Base-by-base conservation (phyloP, 2,797 vertebrate genomes). In the Salmo trutta region DNA sequence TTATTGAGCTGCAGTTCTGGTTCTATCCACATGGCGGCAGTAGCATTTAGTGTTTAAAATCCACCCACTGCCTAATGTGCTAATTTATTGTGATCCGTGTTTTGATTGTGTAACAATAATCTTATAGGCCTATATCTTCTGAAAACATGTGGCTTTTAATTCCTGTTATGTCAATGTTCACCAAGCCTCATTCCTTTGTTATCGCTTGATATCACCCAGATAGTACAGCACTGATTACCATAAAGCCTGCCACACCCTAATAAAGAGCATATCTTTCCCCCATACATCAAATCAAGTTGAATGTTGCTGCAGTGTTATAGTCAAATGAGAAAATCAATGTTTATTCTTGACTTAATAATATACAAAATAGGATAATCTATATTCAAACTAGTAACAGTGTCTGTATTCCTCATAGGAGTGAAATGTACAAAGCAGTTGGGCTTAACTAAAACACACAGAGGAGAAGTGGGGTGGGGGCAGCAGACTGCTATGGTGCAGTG, bases 11-110 rank as follows among this genome's bases (percentile, higher is more conserved):
- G 67, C 24, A 73, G 5, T 66, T 65, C 21, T 17, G 2, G 0
- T 33, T 31, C 14, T 2, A 3, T 66, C 67, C 83, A 78, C 75
- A 70, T 71, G 82, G 62, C 74, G 82, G 54, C 79, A 75, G 72
- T 74, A 64, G 72, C 36, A 62, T 73, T 19, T 62, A 33, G 76
- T 79, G 70, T 78, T 80, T 27, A 33, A 51, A 24, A 47, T 3
- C 21, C 21, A 27, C n/a, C 31, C 36, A 31, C 56, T 5, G 3
- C 66, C 14, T 29, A 31, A 47, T 12, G 41, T 47, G 10, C 41
- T 14, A 47, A 47, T 10, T n/a, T 59, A 59, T 14, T 71, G 4
- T 72, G 36, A 24, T 47, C n/a, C 4, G 5, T 21, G 21, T 5
- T 53, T 53, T 51, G 47, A 24, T n/a, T 24, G 12, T 24, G 47